Percentiles rank a stretch among this genome's conserved stretches.
phyloP scores from a whole-genome alignment of 2,113 vertebrate species.

The Mobula birostris region DNA sequence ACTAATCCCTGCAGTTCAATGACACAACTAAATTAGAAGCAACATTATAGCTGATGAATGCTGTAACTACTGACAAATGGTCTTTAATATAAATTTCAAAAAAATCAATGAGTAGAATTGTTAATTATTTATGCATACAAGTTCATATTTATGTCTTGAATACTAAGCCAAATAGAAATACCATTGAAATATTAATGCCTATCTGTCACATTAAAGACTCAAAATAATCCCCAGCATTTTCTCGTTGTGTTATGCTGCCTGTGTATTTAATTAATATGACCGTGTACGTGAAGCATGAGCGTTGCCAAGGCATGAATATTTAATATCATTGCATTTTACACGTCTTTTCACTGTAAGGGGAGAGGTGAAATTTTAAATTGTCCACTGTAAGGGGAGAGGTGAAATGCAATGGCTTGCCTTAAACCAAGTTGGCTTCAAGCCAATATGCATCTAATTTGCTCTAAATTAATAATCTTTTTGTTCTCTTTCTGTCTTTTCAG shows the following conservation, averaged over 20 bases:
- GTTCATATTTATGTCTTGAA: not conserved
- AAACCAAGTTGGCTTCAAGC: not conserved
- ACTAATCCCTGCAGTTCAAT: not conserved
- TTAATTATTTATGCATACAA: conserved; percentile 33
- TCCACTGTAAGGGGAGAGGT: not conserved
- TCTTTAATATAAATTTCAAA: conserved; percentile 30
- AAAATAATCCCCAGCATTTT: not conserved
- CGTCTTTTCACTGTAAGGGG: not conserved
- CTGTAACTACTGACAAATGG: not conserved
- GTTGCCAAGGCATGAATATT: conserved; percentile 4
- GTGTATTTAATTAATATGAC: not conserved
- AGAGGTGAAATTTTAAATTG: not conserved
- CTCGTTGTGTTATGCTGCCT: not conserved
- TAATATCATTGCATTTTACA: not conserved
- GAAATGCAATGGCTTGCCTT: not conserved
- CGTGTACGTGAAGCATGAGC: not conserved
- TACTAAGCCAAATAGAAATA: not conserved
- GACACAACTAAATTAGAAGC: not conserved
- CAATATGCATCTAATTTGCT: not conserved
- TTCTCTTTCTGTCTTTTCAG: not conserved
- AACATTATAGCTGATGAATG: conserved; percentile 17
- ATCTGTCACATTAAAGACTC: not conserved
- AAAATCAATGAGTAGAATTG: conserved; percentile 29
- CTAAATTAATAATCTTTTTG: not conserved
- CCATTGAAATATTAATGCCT: conserved; percentile 15